Evolutionary conservation across 2,888 invertebrate genomes (phyloP).

Genomic region (Lomographa bimaculata): DNA sequence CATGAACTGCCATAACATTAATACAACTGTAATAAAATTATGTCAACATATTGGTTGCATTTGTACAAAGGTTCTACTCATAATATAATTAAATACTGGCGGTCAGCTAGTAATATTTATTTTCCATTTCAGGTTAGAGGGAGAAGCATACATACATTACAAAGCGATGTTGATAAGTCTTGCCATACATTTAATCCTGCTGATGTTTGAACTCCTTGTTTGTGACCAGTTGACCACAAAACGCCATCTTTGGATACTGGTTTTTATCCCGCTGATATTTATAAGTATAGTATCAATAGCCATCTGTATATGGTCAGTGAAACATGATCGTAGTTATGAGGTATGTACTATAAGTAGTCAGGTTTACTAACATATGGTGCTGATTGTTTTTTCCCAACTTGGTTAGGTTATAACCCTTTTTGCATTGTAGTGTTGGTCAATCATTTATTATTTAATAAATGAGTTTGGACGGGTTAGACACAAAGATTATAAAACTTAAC

Average conservation of each 20-base stretch:
- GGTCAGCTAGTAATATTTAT: too few relatives aligned
- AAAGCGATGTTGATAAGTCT: conserved; percentile 99
- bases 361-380: background rate
- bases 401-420: too few relatives aligned
- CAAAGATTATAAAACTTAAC: too few relatives aligned
- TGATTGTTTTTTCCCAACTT: background rate
- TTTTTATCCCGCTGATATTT: conserved; percentile 97
- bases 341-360: conserved; percentile 74
- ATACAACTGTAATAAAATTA: too few relatives aligned
- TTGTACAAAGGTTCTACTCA: too few relatives aligned
- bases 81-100: too few relatives aligned
- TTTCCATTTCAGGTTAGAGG: conserved; percentile 93
- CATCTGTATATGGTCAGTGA: conserved; percentile 99
- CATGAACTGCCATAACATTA: too few relatives aligned
- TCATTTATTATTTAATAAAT: too few relatives aligned
- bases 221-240: conserved; percentile 97
- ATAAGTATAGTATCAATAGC: conserved; percentile 98
- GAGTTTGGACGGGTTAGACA: too few relatives aligned
- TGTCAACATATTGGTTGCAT: too few relatives aligned
- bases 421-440: too few relatives aligned
- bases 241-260: conserved; percentile 94
- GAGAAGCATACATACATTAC: conserved; percentile 98
- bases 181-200: conserved; percentile 95
- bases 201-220: conserved; percentile 98
- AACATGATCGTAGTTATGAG: conserved; percentile 98